Base-by-base conservation (phyloP, 2,113 vertebrate species). In the Tapirus terrestris region DNA sequence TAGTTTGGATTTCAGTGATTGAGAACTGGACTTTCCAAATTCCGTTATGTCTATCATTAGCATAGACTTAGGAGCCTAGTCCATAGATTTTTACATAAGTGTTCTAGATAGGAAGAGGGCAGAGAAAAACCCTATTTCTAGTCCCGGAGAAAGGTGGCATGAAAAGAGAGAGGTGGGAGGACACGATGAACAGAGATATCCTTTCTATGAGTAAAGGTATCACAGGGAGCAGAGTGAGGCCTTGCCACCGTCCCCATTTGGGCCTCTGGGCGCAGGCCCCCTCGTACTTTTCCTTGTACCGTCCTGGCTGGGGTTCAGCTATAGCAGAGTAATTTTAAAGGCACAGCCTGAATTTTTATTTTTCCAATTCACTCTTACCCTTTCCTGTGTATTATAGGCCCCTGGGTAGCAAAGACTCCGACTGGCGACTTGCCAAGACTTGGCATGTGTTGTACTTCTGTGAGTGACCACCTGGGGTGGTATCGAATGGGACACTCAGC, bases 401-500 rank as follows among this genome's bases (percentile, higher is more conserved):
- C 70, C 45, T 14, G 43, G 31, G 21, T 77, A 94, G 84, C 77
- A 56, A 21, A n/a, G 53, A 43, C 11, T 67, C 61, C 73, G 75
- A 45, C 6, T 95, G 93, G 80, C 17, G 5, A 31, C 25, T 29
- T 76, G 51, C 84, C 94, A 95, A 94, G 12, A n/a, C 6, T 21
- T 88, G 58, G 87, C 25, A 70, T 43, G 9, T 67, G 70, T 16
- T 61, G 18, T 33, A 45, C 56, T 97, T 94, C 83, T 77, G 18
- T 75, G 70, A 75, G 43, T 75, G 76, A 97, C 88, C 93, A 96
- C 97, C 88, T 86, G 88, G 25, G 68, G 39, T 93, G 84, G 65
- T 68, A 88, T 36, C 39, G 29, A 96, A 70, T 31, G 75, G 21
- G 6, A 51, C 39, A 76, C 31, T 63, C 70, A 90, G 9, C 5